These are phyloP conservation scores for Heliconius erato DNA, from an alignment of 2,888 invertebrate species.

Conservation along the genomic window DNA sequence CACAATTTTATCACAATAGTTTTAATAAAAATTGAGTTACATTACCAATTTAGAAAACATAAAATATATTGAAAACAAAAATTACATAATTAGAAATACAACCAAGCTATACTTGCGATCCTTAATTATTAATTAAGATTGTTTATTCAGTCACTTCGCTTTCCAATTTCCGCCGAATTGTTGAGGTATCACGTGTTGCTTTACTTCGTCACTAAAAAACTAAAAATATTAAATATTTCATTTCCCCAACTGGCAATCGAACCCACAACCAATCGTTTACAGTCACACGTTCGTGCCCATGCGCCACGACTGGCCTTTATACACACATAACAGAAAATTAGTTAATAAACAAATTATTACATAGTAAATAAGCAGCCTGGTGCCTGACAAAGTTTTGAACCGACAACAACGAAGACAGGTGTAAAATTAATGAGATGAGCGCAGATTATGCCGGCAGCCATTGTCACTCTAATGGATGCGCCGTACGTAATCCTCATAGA, in stretches of 20 bases:
- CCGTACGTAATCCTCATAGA: constrained; percentile 48
- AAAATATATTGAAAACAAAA: neutral
- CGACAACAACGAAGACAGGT: constrained; percentile 39
- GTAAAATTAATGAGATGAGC: constrained; percentile 44
- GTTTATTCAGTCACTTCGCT: too few relatives aligned
- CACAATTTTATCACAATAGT: neutral
- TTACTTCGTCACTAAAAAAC: too few relatives aligned
- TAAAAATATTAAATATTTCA: too few relatives aligned
- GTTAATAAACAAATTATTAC: constrained; percentile 32
- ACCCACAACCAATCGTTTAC: too few relatives aligned
- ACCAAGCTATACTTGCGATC: neutral
- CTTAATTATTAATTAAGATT: neutral
- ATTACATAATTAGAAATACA: neutral
- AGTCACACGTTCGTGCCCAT: too few relatives aligned
- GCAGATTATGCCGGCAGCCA: constrained; percentile 45
- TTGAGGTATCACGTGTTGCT: too few relatives aligned
- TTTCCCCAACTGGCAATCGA: too few relatives aligned
- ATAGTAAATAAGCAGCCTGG: constrained; percentile 25
- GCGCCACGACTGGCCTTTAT: too few relatives aligned
- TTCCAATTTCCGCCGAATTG: too few relatives aligned
- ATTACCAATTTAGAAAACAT: neutral
- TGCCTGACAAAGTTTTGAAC: constrained; percentile 30
- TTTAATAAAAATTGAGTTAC: neutral
- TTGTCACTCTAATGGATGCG: constrained; percentile 49
- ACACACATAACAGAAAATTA: neutral